These are phyloP conservation scores for Liodrosophila aerea DNA, from an alignment of 2,888 invertebrate genomes.

Conservation along the genomic window DNA sequence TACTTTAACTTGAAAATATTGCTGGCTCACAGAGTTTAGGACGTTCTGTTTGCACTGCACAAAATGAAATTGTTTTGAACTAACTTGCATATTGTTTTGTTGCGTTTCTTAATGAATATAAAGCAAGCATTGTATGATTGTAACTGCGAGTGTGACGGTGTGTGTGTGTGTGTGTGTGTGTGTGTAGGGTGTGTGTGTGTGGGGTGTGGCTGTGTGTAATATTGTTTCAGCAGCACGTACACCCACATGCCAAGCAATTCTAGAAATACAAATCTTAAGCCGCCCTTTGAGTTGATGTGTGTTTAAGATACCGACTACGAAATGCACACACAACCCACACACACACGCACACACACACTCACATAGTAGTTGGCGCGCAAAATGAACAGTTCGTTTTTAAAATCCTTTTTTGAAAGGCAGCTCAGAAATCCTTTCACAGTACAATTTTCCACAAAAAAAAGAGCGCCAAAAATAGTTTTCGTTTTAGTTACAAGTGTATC, in stretches of 20 bases:
- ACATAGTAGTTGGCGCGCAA: conserved; percentile 52
- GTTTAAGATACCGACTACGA: conserved; percentile 65
- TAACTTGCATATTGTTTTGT: conserved; percentile 66
- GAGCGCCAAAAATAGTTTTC: conserved; percentile 65
- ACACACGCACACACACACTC: conserved; percentile 17
- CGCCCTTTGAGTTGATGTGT: conserved; percentile 56
- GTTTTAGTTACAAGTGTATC: conserved; percentile 21
- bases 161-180: conserved; percentile 1
- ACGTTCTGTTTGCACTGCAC: conserved; percentile 23
- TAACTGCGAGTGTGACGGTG: no score
- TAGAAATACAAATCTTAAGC: conserved; percentile 51
- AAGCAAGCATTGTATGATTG: conserved; percentile 46
- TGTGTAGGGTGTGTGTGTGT: conserved; percentile 19
- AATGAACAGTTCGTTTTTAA: conserved; percentile 55
- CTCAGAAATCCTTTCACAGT: conserved; percentile 63
- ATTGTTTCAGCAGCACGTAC: conserved; percentile 59
- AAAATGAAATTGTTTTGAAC: conserved; percentile 40
- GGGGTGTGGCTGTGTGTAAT: conserved; percentile 49
- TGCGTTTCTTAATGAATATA: conserved; percentile 67
- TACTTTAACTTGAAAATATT: conserved; percentile 77
- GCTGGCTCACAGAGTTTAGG: conserved; percentile 48
- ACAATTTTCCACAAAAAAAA: conserved; percentile 49
- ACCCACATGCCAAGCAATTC: conserved; percentile 62
- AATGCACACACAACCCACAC: conserved; percentile 53
- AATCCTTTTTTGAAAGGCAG: conserved; percentile 63